phyloP scores from a whole-genome alignment of 1,140 invertebrate species.

The Marisa cornuarietis region DNA sequence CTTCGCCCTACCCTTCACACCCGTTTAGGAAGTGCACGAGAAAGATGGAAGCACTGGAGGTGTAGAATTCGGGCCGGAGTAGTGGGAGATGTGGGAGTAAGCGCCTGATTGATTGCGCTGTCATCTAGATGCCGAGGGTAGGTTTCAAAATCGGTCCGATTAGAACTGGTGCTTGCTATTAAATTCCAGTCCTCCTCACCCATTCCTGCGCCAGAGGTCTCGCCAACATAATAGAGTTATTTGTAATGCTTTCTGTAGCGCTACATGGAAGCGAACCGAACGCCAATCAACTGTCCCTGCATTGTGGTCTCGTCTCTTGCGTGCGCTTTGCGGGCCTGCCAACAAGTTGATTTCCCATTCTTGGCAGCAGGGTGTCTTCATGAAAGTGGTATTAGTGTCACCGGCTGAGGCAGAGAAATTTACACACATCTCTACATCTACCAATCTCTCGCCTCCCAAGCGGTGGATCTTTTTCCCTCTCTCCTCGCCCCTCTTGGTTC shows the following conservation, averaged over 20 bases:
- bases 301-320: neutral
- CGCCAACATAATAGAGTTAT: conserved; percentile 8
- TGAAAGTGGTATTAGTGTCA: conserved; percentile 22
- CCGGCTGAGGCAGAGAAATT: neutral
- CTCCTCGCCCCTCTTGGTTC: conserved; percentile 1
- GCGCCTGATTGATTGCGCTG: conserved; percentile 15
- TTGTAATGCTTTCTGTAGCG: conserved; percentile 12
- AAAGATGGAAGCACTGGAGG: too few relatives aligned
- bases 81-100: neutral
- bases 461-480: neutral
- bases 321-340: neutral
- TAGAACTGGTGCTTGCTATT: conserved; percentile 2
- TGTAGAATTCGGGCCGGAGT: too few relatives aligned
- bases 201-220: neutral
- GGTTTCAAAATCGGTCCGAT: neutral
- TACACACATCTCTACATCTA: too few relatives aligned
- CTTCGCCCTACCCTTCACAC: too few relatives aligned
- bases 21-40: too few relatives aligned
- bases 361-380: conserved; percentile 15
- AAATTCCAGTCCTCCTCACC: neutral
- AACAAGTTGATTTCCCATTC: conserved; percentile 16
- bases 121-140: neutral
- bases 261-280: conserved; percentile 8
- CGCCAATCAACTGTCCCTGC: conserved; percentile 13
- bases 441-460: neutral